phyloP scores from a whole-genome alignment of 2,888 invertebrate species.

The Exocentrus adspersus region DNA sequence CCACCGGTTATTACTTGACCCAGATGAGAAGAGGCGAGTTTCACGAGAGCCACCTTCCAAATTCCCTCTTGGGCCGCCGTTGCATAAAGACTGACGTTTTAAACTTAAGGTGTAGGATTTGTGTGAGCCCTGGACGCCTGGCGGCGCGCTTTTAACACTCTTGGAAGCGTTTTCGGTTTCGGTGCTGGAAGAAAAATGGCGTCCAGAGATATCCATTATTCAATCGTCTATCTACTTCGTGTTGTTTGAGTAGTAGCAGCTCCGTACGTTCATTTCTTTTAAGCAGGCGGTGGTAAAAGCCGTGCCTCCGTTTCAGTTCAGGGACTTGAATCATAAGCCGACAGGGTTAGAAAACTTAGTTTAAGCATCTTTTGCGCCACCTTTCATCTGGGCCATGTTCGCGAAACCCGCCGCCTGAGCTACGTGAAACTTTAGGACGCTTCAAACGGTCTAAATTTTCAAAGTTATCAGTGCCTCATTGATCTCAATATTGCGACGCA shows the following conservation, averaged over 20 bases:
- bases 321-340: background rate
- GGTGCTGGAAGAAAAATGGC: background rate
- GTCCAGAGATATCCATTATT: no score
- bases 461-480: conserved; percentile 60
- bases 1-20: conserved; percentile 27
- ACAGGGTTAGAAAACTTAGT: conserved; percentile 23
- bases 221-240: no score
- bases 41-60: conserved; percentile 7
- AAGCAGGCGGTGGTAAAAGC: background rate
- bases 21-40: conserved; percentile 25
- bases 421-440: conserved; percentile 21
- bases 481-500: conserved; percentile 55
- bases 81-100: conserved; percentile 22
- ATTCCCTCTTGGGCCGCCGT: conserved; percentile 7
- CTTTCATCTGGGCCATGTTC: conserved; percentile 19
- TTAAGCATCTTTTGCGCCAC: conserved; percentile 13
- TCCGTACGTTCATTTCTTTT: no score
- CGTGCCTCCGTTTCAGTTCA: background rate
- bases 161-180: no score
- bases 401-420: conserved; percentile 1
- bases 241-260: no score
- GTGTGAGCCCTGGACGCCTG: background rate
- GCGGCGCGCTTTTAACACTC: background rate
- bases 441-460: conserved; percentile 35
- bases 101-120: conserved; percentile 24